Evolutionary conservation across 2,888 invertebrate species (phyloP), one percentile per base, ranked within the genome.

Genomic region (Atethmia centrago): DNA sequence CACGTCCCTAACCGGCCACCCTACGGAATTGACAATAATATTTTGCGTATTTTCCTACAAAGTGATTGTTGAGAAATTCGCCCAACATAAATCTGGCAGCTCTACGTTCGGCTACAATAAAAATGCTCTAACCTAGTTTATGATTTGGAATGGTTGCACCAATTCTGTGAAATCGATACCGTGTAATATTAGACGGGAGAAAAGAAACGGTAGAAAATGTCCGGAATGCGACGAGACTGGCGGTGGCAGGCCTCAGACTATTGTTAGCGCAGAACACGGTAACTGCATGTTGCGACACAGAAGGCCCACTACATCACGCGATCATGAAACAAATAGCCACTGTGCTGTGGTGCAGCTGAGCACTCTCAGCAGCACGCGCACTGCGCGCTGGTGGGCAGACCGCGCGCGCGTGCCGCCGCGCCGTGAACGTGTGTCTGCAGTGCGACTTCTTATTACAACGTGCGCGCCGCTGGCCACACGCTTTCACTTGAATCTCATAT

Each of bases 51-150:
- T 62, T 53, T 53, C 31, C 45, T 56, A 70, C 59, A 66, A 77
- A 67, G n/a, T 45, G 40, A 61, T 72, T 58, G 51, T 67, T 64
- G 49, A 75, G 58, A 65, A 61, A 68, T 76, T 66, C 74, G 49
- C 31, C 51, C 61, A 51, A 74, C 71, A 82, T 80, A 77, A 68
- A 74, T 65, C 65, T 71, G 70, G 71, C 68, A 59, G n/a, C 62
- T 59, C 36, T 49, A 58, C 70, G 73, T 51, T 74, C 47, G 58
- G 56, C 28, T 62, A 55, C 68, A 73, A 64, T 82, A 70, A 72
- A 79, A 78, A 77, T 69, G 61, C 42, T 70, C 16, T 85, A 78
- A 76, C 72, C 80, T 68, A 76, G 64, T 80, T 80, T 72, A 66
- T 66, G 74, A 80, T 40, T 73, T 55, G 62, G 67, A 77, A 74